Percentiles rank a stretch among this genome's conserved stretches.
Conservation (phyloP, 2,888 invertebrate species). For the Lithophane semibrunnea region DNA sequence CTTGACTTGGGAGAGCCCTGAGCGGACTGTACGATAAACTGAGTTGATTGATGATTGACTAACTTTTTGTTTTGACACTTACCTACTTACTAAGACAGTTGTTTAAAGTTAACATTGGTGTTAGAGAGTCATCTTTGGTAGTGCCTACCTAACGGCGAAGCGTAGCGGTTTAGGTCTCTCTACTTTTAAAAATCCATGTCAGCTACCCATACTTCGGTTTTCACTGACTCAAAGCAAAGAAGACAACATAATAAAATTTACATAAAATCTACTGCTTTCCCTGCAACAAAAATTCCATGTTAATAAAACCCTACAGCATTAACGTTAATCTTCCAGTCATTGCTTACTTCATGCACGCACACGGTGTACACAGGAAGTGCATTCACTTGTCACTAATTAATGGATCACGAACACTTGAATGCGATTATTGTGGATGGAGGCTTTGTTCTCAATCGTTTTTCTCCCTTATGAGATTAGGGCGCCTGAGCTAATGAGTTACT, state of each 20-base stretch:
- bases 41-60: not conserved
- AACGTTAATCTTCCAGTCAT: conserved; percentile 9
- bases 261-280: not conserved
- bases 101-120: not conserved
- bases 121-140: not conserved
- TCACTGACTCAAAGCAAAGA: not conserved
- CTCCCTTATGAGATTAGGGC: conserved; percentile 48
- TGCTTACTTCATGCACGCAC: conserved; percentile 10
- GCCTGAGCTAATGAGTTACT: conserved; percentile 39
- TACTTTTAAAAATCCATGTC: not conserved
- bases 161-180: not conserved
- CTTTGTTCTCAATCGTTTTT: conserved; percentile 51
- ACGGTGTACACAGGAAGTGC: conserved; percentile 71
- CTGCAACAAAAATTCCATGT: not conserved
- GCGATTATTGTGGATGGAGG: conserved; percentile 57
- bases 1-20: not conserved
- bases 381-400: conserved; percentile 77
- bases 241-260: not conserved
- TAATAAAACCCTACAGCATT: not conserved
- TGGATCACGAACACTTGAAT: conserved; percentile 66
- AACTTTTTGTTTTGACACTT: not conserved
- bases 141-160: not conserved
- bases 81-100: not conserved
- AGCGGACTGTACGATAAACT: not conserved
- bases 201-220: not conserved